Conservation (phyloP, 2,113 vertebrate genomes). For the Lycaon pictus region DNA sequence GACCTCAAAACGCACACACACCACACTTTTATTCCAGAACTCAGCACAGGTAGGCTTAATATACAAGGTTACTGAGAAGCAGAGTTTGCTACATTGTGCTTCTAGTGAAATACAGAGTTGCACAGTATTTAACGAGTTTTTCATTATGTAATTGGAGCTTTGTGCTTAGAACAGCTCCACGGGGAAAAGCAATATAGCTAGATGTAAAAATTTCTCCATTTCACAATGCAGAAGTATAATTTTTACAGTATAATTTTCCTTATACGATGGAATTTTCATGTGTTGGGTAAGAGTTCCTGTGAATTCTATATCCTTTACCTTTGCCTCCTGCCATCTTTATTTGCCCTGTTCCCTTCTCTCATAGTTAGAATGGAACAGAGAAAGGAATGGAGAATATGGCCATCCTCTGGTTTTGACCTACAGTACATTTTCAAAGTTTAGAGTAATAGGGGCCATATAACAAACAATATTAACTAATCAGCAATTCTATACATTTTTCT, state of each 20-base stretch:
- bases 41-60: not conserved
- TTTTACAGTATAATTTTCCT: slow-evolving; percentile 38
- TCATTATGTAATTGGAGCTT: slow-evolving; percentile 76
- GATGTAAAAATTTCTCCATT: slow-evolving; percentile 53
- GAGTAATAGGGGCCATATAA: not conserved
- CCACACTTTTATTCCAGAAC: not conserved
- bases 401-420: slow-evolving; percentile 19
- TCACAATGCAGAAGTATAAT: slow-evolving; percentile 55
- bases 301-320: not conserved
- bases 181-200: slow-evolving; percentile 62
- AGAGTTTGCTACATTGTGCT: slow-evolving; percentile 33
- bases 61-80: slow-evolving; percentile 43
- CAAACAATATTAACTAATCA: not conserved
- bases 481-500: slow-evolving; percentile 16
- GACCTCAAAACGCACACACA: not conserved
- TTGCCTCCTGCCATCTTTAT: not conserved
- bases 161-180: slow-evolving; percentile 70
- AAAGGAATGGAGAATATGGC: not conserved
- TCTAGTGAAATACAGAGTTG: slow-evolving; percentile 16
- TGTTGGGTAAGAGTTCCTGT: not conserved
- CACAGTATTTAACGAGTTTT: slow-evolving; percentile 67
- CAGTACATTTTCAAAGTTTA: not conserved
- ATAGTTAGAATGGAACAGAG: slow-evolving; percentile 10
- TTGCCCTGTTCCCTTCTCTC: not conserved
- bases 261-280: slow-evolving; percentile 12